Conservation (phyloP, 2,797 vertebrate genomes). For the Peromyscus nudipes region DNA sequence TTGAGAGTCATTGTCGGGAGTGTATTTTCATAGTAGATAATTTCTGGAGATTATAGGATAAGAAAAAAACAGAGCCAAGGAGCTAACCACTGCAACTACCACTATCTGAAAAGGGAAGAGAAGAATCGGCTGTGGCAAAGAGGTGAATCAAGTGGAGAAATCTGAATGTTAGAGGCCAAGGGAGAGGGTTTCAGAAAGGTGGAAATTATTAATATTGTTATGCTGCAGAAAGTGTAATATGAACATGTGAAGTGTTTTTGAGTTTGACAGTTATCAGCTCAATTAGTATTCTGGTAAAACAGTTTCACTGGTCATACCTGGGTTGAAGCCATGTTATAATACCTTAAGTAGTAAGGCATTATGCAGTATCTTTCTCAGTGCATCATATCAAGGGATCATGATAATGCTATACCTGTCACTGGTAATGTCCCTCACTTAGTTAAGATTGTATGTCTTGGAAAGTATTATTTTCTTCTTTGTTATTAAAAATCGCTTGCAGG, state of each 20-base stretch:
- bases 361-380: neutral
- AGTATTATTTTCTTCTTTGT: constrained; percentile 36
- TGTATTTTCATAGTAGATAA: neutral
- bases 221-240: neutral
- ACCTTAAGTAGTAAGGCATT: constrained; percentile 8
- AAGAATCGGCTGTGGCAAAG: neutral
- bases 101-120: neutral
- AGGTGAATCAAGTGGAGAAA: neutral
- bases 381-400: neutral
- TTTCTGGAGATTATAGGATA: constrained; percentile 25
- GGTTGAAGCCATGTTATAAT: neutral
- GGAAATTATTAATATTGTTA: neutral
- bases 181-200: neutral
- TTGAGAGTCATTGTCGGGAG: constrained; percentile 6
- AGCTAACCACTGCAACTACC: neutral
- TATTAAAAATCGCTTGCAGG: constrained; percentile 39
- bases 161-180: constrained; percentile 10
- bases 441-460: neutral
- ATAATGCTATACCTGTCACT: neutral
- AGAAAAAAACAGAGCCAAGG: neutral
- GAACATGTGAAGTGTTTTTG: constrained; percentile 1
- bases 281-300: neutral
- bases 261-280: neutral
- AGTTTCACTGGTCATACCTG: neutral
- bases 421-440: neutral